These are phyloP conservation scores for Sebastes matsubarae DNA, from an alignment of 2,797 vertebrate genomes.

Conservation along the genomic window DNA sequence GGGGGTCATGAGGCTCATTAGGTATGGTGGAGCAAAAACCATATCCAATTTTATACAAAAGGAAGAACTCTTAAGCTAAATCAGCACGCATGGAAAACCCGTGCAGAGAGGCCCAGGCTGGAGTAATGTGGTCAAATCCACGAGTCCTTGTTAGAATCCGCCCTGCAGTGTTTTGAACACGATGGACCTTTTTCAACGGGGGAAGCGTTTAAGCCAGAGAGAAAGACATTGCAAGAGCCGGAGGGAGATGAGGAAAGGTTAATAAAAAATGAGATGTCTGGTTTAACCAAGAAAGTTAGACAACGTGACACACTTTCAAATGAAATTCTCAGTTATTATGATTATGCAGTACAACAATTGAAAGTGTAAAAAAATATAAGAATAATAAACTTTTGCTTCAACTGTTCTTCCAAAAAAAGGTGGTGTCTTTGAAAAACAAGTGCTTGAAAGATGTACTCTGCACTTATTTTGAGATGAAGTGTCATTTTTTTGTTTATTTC, in stretches of 20 bases:
- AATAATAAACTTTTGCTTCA: background rate
- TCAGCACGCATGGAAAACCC: background rate
- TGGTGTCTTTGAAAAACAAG: background rate
- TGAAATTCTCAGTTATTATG: background rate
- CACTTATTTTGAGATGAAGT: background rate
- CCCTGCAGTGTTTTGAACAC: conserved; percentile 23
- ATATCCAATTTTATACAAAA: background rate
- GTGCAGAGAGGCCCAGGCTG: background rate
- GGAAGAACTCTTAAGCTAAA: background rate
- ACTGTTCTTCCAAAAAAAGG: background rate
- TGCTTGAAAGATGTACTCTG: background rate
- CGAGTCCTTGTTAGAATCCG: conserved; percentile 4
- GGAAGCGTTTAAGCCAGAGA: background rate
- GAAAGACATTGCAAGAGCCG: background rate
- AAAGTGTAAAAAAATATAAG: background rate
- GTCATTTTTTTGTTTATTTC: background rate
- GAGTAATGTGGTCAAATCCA: background rate
- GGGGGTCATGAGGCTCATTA: background rate
- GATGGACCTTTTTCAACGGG: conserved; percentile 2
- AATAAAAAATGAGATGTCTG: background rate
- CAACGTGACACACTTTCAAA: background rate
- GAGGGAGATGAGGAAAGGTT: background rate
- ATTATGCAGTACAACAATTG: background rate
- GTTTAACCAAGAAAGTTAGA: background rate
- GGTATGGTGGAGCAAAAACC: background rate